Evolutionary conservation across 2,113 vertebrate genomes (phyloP).

Genomic region (Syrrhaptes paradoxus): DNA sequence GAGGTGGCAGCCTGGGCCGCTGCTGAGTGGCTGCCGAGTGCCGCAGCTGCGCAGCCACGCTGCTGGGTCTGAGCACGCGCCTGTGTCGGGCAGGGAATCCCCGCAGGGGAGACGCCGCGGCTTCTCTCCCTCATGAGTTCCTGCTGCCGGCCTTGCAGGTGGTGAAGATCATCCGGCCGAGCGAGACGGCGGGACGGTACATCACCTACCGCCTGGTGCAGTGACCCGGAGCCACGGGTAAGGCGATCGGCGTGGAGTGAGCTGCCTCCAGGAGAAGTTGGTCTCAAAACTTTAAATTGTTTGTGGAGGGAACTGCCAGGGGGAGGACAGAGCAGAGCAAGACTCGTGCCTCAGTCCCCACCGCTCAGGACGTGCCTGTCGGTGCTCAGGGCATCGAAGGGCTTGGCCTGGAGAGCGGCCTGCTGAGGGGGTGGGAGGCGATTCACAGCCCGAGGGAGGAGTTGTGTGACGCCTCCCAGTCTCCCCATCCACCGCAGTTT

Average conservation of each 20-base stretch:
- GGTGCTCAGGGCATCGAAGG: neutral
- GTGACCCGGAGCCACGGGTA: constrained; percentile 1
- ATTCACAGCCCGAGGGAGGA: neutral
- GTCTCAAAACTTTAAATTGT: neutral
- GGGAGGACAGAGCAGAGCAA: neutral
- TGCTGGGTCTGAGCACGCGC: neutral
- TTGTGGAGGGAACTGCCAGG: rapidly evolving
- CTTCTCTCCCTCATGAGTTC: neutral
- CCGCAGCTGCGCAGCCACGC: neutral
- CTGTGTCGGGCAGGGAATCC: neutral
- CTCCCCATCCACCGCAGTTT: neutral
- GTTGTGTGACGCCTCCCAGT: neutral
- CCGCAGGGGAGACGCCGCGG: neutral
- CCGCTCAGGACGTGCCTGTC: rapidly evolving
- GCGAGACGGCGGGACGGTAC: constrained; percentile 94
- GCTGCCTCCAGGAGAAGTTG: neutral
- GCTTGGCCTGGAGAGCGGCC: neutral
- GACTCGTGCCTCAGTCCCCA: too few relatives aligned
- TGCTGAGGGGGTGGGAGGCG: neutral
- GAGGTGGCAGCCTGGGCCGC: rapidly evolving
- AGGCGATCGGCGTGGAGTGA: too few relatives aligned
- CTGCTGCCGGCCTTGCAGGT: constrained; percentile 72
- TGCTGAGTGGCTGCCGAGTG: neutral
- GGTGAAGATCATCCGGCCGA: constrained; percentile 97
- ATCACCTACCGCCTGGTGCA: constrained; percentile 98